Conservation (phyloP, 2,113 vertebrate species). For the Thalassoma bifasciatum region DNA sequence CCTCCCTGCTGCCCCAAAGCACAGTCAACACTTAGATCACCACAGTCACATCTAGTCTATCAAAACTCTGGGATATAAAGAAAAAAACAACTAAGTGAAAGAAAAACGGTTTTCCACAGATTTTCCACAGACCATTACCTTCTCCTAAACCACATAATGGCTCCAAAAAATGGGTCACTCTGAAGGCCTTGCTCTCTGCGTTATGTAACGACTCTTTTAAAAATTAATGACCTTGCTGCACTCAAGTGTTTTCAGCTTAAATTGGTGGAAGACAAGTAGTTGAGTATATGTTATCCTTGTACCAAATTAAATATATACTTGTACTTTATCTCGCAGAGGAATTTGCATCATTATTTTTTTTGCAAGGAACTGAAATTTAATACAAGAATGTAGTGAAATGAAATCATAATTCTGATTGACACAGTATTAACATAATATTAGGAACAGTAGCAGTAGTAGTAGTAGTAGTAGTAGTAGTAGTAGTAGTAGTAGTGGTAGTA, state of each 20-base stretch:
- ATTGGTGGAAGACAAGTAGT: not conserved
- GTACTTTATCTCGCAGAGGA: not conserved
- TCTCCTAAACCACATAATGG: not conserved
- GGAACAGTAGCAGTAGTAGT: too few species aligned
- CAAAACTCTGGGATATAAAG: not conserved
- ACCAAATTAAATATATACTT: not conserved
- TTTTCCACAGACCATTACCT: conserved; percentile 3
- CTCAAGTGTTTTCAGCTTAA: conserved; percentile 23
- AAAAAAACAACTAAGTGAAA: not conserved
- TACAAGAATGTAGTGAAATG: too few species aligned
- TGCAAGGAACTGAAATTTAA: too few species aligned
- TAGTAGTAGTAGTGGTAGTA: too few species aligned
- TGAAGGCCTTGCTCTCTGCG: not conserved
- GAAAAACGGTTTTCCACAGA: not conserved
- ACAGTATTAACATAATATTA: too few species aligned
- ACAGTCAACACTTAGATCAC: conserved; percentile 42
- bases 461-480: too few species aligned
- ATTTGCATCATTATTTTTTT: not conserved
- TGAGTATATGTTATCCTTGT: not conserved
- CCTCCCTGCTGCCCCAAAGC: conserved; percentile 11
- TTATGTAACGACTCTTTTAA: conserved; percentile 13
- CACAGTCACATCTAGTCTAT: conserved; percentile 20
- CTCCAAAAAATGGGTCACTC: conserved; percentile 25
- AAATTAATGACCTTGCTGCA: conserved; percentile 31
- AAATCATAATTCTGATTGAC: too few species aligned